A percentile compares a stretch with the other conserved stretches of the same genome.
These are phyloP conservation scores for Priocnemis perturbator DNA, from an alignment of 2,888 invertebrate genomes.

Conservation along the genomic window DNA sequence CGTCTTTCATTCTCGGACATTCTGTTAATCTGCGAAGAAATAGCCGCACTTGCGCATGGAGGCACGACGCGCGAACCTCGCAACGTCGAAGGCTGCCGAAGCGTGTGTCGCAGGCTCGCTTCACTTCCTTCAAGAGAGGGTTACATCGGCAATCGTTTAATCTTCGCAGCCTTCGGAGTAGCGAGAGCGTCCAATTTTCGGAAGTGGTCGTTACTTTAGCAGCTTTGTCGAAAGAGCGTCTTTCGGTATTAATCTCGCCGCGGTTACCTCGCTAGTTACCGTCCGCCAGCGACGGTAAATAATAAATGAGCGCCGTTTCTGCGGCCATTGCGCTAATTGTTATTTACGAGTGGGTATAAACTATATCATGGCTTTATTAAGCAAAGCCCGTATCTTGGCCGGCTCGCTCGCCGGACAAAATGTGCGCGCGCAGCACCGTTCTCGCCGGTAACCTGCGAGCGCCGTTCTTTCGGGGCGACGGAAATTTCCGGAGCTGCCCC, in stretches of 20 bases:
- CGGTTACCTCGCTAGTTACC: conserved; percentile 64
- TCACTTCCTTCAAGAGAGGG: too few species aligned
- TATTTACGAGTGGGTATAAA: conserved; percentile 69
- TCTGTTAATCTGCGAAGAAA: background rate
- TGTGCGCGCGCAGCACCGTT: too few species aligned
- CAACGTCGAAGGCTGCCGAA: too few species aligned
- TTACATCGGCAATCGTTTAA: too few species aligned
- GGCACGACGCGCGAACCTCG: conserved; percentile 28
- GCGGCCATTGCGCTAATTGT: conserved; percentile 64
- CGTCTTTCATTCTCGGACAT: background rate
- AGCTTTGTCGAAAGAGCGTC: conserved; percentile 45
- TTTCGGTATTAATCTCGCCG: conserved; percentile 64
- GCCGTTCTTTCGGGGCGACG: too few species aligned
- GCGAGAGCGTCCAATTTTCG: too few species aligned
- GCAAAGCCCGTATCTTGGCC: conserved; percentile 16
- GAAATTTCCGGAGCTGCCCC: too few species aligned
- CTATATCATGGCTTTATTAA: conserved; percentile 66
- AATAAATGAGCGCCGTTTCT: conserved; percentile 57
- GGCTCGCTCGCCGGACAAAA: background rate
- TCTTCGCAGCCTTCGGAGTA: too few species aligned
- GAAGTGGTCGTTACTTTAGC: conserved; percentile 58
- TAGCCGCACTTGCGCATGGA: background rate
- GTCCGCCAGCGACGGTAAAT: conserved; percentile 51
- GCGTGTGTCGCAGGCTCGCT: too few species aligned
- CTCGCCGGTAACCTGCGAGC: too few species aligned